phyloP scores from a whole-genome alignment of 2,888 invertebrate genomes.

The Steinernema carpocapsae region DNA sequence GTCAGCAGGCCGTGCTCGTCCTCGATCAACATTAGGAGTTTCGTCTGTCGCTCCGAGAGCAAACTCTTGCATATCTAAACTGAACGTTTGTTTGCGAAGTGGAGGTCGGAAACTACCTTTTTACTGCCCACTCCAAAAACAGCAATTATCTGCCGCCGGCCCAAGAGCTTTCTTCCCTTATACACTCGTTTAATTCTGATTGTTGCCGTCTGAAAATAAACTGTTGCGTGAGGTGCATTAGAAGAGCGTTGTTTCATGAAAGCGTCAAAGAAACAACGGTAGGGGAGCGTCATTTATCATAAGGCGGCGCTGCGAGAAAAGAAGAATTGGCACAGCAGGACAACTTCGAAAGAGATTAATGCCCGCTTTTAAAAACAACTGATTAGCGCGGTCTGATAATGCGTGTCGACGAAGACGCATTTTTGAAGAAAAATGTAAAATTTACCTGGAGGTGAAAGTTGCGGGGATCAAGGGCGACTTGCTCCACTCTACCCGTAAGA shows the following conservation, averaged over 20 bases:
- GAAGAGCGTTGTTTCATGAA: neutral
- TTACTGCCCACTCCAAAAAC: slow-evolving; percentile 14
- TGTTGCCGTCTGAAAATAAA: slow-evolving; percentile 13
- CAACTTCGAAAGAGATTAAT: slow-evolving; percentile 8
- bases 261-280: neutral
- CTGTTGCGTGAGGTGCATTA: neutral
- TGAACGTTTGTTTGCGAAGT: neutral
- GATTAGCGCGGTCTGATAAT: neutral
- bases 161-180: slow-evolving; percentile 2
- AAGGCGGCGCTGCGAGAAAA: slow-evolving; percentile 2
- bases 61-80: slow-evolving; percentile 27
- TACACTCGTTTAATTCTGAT: slow-evolving; percentile 20
- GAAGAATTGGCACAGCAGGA: neutral
- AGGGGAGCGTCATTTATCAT: neutral
- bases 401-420: no score
- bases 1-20: slow-evolving; percentile 29
- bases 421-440: no score
- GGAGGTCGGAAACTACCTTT: neutral
- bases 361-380: neutral
- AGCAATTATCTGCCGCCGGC: slow-evolving; percentile 16
- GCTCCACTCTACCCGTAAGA: slow-evolving; percentile 8
- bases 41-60: slow-evolving; percentile 1
- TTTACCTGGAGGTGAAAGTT: slow-evolving; percentile 15
- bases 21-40: slow-evolving; percentile 16
- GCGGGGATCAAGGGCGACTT: slow-evolving; percentile 5